Evolutionary conservation across 2,113 vertebrate genomes (phyloP).

Genomic region (Aptenodytes patagonicus): DNA sequence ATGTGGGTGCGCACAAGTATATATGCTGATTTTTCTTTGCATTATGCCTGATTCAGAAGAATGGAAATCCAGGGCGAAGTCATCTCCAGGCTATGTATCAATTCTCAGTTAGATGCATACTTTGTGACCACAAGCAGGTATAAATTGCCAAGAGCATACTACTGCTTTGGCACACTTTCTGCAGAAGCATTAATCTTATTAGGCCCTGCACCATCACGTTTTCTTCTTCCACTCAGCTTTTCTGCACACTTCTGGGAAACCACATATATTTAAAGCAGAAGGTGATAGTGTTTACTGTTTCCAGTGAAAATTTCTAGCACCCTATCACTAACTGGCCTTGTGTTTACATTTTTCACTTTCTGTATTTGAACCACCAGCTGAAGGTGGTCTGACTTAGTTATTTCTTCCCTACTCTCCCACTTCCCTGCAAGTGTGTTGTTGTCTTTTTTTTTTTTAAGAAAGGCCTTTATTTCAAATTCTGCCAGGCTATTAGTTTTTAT

Average conservation of each 20-base stretch:
- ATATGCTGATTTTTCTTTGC: neutral
- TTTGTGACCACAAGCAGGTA: neutral
- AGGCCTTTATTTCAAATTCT: neutral
- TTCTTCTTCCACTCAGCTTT: neutral
- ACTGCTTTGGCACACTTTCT: neutral
- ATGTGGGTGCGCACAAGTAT: fast-evolving
- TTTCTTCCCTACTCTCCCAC: neutral
- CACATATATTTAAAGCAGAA: neutral
- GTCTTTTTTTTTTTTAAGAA: neutral
- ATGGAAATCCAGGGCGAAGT: neutral
- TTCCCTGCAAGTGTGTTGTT: neutral
- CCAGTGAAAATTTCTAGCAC: neutral
- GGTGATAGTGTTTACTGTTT: neutral
- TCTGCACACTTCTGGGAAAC: neutral
- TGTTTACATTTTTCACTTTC: neutral
- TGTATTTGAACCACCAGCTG: neutral
- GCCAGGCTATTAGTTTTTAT: neutral
- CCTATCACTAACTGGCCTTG: neutral
- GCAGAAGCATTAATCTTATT: neutral
- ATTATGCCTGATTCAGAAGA: neutral
- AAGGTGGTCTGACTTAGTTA: neutral
- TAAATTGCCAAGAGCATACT: neutral
- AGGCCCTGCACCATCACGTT: neutral
- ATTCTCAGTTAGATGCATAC: neutral
- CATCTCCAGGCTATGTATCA: neutral